Percentiles rank a stretch among this genome's conserved stretches.
These are phyloP conservation scores for Corvus hawaiiensis DNA, from an alignment of 2,113 vertebrate genomes.

Conservation along the genomic window DNA sequence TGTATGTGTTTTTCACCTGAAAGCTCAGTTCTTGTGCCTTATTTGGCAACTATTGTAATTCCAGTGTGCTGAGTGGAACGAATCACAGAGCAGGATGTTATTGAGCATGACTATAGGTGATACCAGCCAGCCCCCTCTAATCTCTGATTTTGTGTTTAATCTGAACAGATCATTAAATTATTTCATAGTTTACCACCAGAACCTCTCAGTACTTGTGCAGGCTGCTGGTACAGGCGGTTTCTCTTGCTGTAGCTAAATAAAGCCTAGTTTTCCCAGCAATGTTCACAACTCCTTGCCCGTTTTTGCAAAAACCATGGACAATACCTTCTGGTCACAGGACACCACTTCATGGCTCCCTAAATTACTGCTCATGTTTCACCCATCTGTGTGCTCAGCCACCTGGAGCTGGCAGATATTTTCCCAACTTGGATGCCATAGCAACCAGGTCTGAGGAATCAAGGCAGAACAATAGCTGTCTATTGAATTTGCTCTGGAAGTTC, in stretches of 20 bases:
- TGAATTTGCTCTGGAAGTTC: not conserved
- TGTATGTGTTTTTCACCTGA: not conserved
- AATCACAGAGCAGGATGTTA: not conserved
- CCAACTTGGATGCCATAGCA: conserved; percentile 45
- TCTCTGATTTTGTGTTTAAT: not conserved
- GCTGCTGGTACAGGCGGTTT: not conserved
- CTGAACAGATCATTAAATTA: not conserved
- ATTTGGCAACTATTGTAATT: not conserved
- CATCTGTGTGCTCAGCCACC: conserved; percentile 29
- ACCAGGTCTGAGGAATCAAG: conserved; percentile 40
- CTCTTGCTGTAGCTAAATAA: not conserved
- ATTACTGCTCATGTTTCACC: conserved; percentile 1
- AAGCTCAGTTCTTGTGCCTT: not conserved
- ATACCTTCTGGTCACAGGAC: not conserved
- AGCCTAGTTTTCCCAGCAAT: not conserved
- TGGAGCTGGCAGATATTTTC: conserved; percentile 61
- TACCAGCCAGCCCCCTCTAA: not conserved
- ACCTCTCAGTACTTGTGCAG: not conserved
- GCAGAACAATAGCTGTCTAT: not conserved
- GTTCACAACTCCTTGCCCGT: not conserved
- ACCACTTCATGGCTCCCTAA: not conserved
- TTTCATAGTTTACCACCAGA: not conserved
- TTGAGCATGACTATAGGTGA: not conserved
- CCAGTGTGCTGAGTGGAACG: not conserved
- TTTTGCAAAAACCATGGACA: not conserved